phyloP scores from a whole-genome alignment of 2,888 invertebrate species.

The Podotricha telesiphe region DNA sequence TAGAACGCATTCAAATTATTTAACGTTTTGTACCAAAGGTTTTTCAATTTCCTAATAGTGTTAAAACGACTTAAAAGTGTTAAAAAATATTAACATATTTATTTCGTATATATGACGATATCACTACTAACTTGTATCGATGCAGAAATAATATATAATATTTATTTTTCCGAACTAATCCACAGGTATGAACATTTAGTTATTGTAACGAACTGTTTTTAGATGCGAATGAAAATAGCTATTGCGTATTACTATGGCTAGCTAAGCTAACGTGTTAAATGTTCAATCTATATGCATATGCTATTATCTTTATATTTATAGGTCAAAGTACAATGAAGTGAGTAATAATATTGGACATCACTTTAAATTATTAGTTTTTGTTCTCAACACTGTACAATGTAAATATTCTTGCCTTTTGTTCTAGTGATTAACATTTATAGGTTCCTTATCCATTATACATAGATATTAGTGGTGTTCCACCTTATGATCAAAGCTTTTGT shows the following conservation, averaged over 20 bases:
- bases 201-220: conserved; percentile 7
- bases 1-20: no score
- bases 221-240: conserved; percentile 10
- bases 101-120: no score
- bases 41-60: no score
- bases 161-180: neutral
- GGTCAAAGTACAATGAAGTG: neutral
- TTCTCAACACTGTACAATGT: neutral
- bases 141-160: neutral
- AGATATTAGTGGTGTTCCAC: no score
- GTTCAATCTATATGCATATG: conserved; percentile 24
- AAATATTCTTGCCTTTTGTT: neutral
- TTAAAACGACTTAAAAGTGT: no score
- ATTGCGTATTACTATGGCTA: conserved; percentile 9
- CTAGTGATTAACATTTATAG: neutral
- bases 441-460: no score
- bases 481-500: no score
- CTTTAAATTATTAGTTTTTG: neutral
- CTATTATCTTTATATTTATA: conserved; percentile 22
- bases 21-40: no score
- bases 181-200: neutral
- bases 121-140: neutral
- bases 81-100: no score
- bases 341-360: neutral
- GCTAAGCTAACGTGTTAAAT: neutral